Conservation (phyloP, 35 echinoderm and acorn worm species). For the Lytechinus pictus region DNA sequence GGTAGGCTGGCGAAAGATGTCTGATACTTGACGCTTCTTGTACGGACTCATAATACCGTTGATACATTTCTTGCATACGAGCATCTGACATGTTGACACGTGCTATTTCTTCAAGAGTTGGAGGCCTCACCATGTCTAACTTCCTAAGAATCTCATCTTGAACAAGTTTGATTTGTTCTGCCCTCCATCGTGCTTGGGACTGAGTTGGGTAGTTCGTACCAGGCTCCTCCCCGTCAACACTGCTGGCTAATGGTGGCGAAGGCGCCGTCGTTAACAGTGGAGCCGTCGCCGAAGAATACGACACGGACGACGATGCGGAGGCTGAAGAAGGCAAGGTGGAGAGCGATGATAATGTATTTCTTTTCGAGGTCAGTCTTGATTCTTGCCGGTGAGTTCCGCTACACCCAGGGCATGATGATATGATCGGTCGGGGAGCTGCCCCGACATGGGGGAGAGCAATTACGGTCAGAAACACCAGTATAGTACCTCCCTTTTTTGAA, state of each 20-base stretch:
- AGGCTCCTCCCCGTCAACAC: not conserved
- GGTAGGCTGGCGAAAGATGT: not conserved
- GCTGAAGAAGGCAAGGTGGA: not conserved
- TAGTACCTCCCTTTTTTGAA: not conserved
- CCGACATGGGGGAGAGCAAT: not conserved
- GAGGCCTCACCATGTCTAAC: not conserved
- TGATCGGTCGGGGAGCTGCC: not conserved
- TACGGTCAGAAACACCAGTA: not conserved
- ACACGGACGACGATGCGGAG: not conserved
- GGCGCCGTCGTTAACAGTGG: not conserved
- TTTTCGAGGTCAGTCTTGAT: not conserved
- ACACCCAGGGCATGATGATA: not conserved
- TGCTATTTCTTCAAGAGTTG: not conserved
- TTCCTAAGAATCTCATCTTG: not conserved
- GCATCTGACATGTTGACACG: not conserved
- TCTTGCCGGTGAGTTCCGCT: not conserved
- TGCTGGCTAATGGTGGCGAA: not conserved
- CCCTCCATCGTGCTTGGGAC: not conserved
- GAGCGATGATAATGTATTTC: not conserved
- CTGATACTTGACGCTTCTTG: not conserved
- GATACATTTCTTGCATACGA: constrained; percentile 3
- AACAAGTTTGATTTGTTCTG: not conserved
- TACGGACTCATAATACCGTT: not conserved
- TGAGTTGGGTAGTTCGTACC: not conserved
- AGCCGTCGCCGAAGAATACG: not conserved